Evolutionary conservation across 2,888 invertebrate species (phyloP).

Genomic region (Dryobotodes eremita): DNA sequence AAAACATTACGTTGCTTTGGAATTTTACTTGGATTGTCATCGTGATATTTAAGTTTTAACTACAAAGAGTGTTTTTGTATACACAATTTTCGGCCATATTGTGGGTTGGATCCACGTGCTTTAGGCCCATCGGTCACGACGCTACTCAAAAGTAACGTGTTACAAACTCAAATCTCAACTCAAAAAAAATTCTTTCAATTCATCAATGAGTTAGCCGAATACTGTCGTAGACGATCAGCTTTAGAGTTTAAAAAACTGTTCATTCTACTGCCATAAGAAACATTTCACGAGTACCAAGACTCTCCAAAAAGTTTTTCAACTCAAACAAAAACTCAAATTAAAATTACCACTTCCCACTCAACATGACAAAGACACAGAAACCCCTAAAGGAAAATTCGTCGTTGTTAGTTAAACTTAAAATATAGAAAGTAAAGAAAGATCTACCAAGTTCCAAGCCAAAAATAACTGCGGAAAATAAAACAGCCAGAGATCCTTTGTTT

Average conservation of each 20-base stretch:
- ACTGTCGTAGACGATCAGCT: not conserved
- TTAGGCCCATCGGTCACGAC: too few relatives aligned
- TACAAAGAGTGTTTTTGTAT: too few relatives aligned
- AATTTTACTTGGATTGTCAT: too few relatives aligned
- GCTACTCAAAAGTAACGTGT: not conserved
- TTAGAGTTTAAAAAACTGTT: not conserved
- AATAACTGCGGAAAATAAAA: constrained; percentile 10
- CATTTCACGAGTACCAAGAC: not conserved
- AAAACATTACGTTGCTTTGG: too few relatives aligned
- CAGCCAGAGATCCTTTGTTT: constrained; percentile 41
- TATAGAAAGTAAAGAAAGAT: not conserved
- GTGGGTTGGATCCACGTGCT: too few relatives aligned
- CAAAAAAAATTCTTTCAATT: not conserved
- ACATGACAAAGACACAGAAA: constrained; percentile 1
- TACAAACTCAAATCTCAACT: not conserved
- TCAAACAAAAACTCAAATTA: not conserved
- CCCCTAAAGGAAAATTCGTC: not conserved
- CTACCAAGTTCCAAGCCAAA: not conserved
- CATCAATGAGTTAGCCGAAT: not conserved
- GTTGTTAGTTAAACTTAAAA: not conserved
- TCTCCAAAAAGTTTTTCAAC: not conserved
- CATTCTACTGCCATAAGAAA: not conserved
- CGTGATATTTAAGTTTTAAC: too few relatives aligned
- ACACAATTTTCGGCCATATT: too few relatives aligned
- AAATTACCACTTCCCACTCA: not conserved